Evolutionary conservation across 1,140 invertebrate genomes (phyloP), one percentile per base, ranked within the genome.

Genomic region (Lucilia sericata): DNA sequence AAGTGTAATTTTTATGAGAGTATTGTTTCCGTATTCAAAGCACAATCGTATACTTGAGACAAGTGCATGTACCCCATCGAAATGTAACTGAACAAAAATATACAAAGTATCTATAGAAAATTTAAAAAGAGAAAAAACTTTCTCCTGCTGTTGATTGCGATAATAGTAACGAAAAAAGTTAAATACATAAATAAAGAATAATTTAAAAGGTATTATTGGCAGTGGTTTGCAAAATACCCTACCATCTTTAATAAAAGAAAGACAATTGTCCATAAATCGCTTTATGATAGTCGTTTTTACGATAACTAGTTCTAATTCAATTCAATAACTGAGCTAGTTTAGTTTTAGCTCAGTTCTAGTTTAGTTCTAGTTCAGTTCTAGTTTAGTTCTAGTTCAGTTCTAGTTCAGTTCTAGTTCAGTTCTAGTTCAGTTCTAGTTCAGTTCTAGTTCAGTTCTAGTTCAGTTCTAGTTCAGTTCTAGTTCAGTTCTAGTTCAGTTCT

Each of bases 1-100:
- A 36, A 49, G 19, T 19, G 34, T 36, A 47, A 78, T 78, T 78
- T 9, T 49, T 36, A 75, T 75, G 34, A 42, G 42, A 42, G 42
- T 42, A 42, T 36, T 12, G 75, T 78, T 78, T 78, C 42, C 75
- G 42, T 78, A 17, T 78, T 36, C 75, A 78, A 78, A 42, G 75
- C 34, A 70, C 19, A 70, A 70, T 21, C 65, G 19, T 9, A 70
- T 21, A 70, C 65, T 70, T 70, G 65, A 70, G 65, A 70, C 65
- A 70, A 70, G 65, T 70, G 65, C 65, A 70, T 70, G 19, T 70
- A 70, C 65, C 65, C 19, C 65, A 70, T 9, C 14, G 19, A 70
- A 70, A 70, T 4, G n/a, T 25, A 25, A 70, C 8, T 21, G n/a
- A 10, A 70, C 19, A n/a, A 70, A 70, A 70, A 21, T 7, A 70